Base-by-base conservation (phyloP, 92 coral and sea anemone species). In the Anthopleura xanthogrammica region DNA sequence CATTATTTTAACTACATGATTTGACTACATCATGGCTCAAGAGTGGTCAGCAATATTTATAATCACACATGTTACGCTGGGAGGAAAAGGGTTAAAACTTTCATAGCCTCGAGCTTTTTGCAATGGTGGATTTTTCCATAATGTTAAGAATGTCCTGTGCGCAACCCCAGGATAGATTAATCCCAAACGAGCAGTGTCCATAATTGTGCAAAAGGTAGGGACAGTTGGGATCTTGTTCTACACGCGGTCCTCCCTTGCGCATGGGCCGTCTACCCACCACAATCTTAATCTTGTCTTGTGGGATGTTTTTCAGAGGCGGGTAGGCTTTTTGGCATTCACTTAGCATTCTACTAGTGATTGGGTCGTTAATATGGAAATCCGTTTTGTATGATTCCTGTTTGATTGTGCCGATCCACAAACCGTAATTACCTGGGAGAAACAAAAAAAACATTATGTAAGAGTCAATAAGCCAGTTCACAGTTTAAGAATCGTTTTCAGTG, bases 341-440 rank as follows among this genome's bases (percentile, higher is more conserved):
- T 12, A 84, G 40, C 81, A 84, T 77, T 29, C 77, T 62, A n/a
- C 79, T 81, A 16, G 78, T 79, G 39, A 78, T 65, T 46, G 82
- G 82, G 68, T 77, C 76, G 12, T 50, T 0, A 19, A 84, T 22
- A 55, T 62, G 77, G 52, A 84, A 62, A 24, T 76, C 65, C 60
- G 52, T 76, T 73, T 84, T 66, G 77, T 66, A 54, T 7, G 82
- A 60, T 58, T 40, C 22, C 70, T 75, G 77, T 60, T 76, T 60
- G 74, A 84, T 73, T 23, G 87, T 84, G 20, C 87, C 87, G 39
- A 84, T n/a, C 87, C 87, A 84, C 41, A 84, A 41, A 57, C 87
- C 55, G 77, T 84, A 77, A 17, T 76, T 75, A 60, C 77, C 87
- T 84, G 36, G 46, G 24, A 29, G 41, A 16, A 46, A 57, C 9